A percentile compares a stretch with the other conserved stretches of the same genome.
phyloP scores from a whole-genome alignment of 2,888 invertebrate species.

The Mythimna albipuncta region DNA sequence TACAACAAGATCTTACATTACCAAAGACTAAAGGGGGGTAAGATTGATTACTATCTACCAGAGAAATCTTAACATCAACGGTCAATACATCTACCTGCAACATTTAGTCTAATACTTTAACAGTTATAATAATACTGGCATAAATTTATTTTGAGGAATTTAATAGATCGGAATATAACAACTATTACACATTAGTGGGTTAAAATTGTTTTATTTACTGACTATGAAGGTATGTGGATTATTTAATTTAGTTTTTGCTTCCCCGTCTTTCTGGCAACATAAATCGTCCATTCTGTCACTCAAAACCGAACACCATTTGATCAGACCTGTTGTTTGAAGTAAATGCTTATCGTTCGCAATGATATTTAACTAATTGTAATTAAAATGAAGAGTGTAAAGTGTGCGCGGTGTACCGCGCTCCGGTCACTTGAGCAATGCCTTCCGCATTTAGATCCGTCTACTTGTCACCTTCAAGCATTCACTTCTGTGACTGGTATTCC shows the following conservation, averaged over 20 bases:
- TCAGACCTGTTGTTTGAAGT: slow-evolving; percentile 79
- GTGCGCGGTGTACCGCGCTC: slow-evolving; percentile 49
- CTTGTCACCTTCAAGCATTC: slow-evolving; percentile 77
- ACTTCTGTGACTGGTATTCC: slow-evolving; percentile 71
- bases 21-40: slow-evolving; percentile 80
- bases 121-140: slow-evolving; percentile 82
- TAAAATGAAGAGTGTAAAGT: slow-evolving; percentile 59
- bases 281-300: slow-evolving; percentile 86
- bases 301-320: slow-evolving; percentile 82
- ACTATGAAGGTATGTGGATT: slow-evolving; percentile 67
- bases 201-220: slow-evolving; percentile 73
- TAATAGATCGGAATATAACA: slow-evolving; percentile 78
- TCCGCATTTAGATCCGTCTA: slow-evolving; percentile 63
- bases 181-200: slow-evolving; percentile 71
- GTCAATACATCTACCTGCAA: slow-evolving; percentile 74
- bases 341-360: slow-evolving; percentile 75
- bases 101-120: slow-evolving; percentile 76
- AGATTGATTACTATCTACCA: slow-evolving; percentile 79
- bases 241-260: slow-evolving; percentile 78
- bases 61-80: slow-evolving; percentile 72
- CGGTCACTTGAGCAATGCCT: slow-evolving; percentile 62
- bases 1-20: slow-evolving; percentile 74
- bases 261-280: slow-evolving; percentile 86
- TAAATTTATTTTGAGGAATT: slow-evolving; percentile 70
- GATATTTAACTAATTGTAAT: slow-evolving; percentile 64